Base-by-base conservation (phyloP, 1,140 invertebrate species). In the Ceratosolen solmsi region DNA sequence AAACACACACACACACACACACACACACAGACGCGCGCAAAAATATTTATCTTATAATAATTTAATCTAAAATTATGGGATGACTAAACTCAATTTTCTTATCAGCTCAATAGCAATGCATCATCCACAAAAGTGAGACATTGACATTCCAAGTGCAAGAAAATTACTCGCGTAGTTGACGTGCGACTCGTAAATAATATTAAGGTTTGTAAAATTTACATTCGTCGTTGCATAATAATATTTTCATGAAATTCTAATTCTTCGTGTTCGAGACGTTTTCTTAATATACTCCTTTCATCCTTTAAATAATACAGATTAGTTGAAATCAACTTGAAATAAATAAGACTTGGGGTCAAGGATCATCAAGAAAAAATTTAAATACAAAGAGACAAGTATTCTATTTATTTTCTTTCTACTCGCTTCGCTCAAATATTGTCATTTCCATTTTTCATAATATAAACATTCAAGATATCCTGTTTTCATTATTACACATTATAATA, bases 191-290 rank as follows among this genome's bases (percentile, higher is more conserved):
- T 70, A 60, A 41, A 71, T 56, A 36, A 36, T 8, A 4, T 9
- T 27, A 38, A 38, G 49, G 49, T 49, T 30, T 71, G 65, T 79
- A 71, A 33, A 79, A 79, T 79, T 79, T 79, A 71, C 65, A 71
- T 79, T 20, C 7, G 8, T 17, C 1, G 22, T 79, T 71, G 65
- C 65, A 49, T 41, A 65, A 56, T 46, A 71, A 58, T 79, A 70
- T 79, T 79, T 71, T 51, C 30, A 71, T 79, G 49, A 79, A 79
- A 71, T 71, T 71, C 49, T 41, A 79, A 58, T 58, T 41, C 30
- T 71, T 73, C 51, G 30, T 49, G 11, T 54, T 70, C 76, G 36
- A 70, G 27, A 49, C 33, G 7, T 33, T 71, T 71, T 30, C n/a
- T 30, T 71, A 36, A 20, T 22, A 38, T 46, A 27, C n/a, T 30